phyloP scores from a whole-genome alignment of 2,797 vertebrate genomes.

The Tiaroga cobitis region DNA sequence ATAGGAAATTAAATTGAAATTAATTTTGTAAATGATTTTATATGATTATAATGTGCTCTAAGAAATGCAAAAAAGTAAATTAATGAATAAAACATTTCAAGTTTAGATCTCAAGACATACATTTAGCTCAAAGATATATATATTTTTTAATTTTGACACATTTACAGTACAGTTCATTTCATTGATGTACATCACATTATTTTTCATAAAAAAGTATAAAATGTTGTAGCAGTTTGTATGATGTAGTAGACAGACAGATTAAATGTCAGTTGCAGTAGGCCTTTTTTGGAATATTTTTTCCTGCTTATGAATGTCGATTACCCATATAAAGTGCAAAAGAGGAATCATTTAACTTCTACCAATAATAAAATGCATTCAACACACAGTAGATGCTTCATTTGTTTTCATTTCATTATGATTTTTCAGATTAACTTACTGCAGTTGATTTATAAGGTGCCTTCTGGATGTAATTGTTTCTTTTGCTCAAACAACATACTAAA shows the following conservation, averaged over 20 bases:
- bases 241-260: background rate
- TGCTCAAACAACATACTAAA: background rate
- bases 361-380: background rate
- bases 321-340: conserved; percentile 30
- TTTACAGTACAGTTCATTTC: conserved; percentile 62
- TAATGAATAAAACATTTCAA: background rate
- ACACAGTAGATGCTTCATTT: background rate
- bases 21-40: background rate
- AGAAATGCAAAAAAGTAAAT: background rate
- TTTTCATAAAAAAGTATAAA: conserved; percentile 50
- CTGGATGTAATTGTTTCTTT: background rate
- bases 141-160: conserved; percentile 40
- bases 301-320: background rate
- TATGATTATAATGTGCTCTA: no score
- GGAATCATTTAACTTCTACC: conserved; percentile 2
- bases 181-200: conserved; percentile 1
- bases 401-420: background rate
- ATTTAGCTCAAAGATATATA: conserved; percentile 1
- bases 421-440: background rate
- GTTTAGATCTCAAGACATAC: background rate
- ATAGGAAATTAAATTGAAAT: background rate
- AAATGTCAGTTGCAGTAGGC: conserved; percentile 56
- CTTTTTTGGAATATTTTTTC: background rate
- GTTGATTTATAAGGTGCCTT: background rate
- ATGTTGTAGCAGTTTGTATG: background rate